Evolutionary conservation across 2,888 invertebrate species (phyloP).

Genomic region (Lepidocyrtinus sp.): DNA sequence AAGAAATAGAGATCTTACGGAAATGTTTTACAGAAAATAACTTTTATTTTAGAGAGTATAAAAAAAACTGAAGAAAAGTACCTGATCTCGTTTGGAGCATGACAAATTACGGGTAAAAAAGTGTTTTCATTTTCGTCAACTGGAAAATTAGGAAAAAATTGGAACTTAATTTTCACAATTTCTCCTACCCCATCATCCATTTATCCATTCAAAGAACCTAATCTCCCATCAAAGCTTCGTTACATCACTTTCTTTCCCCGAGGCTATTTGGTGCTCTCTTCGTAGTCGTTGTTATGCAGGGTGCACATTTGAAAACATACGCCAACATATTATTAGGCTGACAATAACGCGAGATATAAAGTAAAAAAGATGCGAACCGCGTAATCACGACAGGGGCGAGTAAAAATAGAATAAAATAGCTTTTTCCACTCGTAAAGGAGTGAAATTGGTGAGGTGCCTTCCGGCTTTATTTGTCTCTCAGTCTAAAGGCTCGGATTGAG

Average conservation of each 20-base stretch:
- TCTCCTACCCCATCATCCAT: neutral
- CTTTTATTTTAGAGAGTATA: too few species aligned
- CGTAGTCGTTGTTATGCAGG: neutral
- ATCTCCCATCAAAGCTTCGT: conserved; percentile 13
- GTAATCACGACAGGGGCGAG: neutral
- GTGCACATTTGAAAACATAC: too few species aligned
- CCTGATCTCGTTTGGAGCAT: too few species aligned
- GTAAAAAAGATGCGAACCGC: neutral
- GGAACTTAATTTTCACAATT: neutral
- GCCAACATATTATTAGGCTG: neutral
- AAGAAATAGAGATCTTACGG: too few species aligned
- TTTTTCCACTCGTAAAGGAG: neutral
- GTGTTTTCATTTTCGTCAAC: too few species aligned
- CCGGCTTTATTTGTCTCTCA: neutral
- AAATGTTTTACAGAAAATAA: too few species aligned
- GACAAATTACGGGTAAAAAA: too few species aligned
- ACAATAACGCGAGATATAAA: neutral
- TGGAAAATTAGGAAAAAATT: conserved; percentile 11
- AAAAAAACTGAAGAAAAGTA: too few species aligned
- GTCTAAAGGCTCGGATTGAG: neutral
- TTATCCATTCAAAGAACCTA: conserved; percentile 1
- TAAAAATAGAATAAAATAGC: conserved; percentile 11
- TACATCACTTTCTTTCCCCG: conserved; percentile 2
- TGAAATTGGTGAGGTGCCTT: neutral
- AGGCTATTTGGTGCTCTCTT: conserved; percentile 11